Conservation (phyloP, 1,140 invertebrate genomes). For the Penaeus chinensis region DNA sequence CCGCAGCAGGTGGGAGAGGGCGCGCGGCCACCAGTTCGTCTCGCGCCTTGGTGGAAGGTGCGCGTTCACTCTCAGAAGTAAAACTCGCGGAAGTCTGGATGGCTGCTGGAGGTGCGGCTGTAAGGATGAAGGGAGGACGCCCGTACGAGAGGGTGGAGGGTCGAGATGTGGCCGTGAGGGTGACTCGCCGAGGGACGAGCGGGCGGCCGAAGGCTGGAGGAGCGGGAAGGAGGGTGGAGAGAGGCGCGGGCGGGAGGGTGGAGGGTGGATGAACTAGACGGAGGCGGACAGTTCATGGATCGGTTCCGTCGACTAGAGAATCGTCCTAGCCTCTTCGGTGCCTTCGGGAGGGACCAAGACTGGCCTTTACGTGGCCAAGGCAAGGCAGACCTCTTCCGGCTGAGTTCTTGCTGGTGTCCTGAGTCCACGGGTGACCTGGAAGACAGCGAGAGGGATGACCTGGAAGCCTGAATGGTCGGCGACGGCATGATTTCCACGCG, state of each 20-base stretch:
- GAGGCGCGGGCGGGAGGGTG: neutral
- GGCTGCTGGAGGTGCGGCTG: constrained; percentile 30
- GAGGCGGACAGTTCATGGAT: constrained; percentile 14
- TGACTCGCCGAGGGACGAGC: too few relatives aligned
- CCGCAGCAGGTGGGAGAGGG: neutral
- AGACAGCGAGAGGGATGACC: constrained; percentile 2
- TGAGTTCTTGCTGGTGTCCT: neutral
- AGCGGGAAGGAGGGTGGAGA: constrained; percentile 16
- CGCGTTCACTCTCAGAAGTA: constrained; percentile 27
- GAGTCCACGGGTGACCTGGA: constrained; percentile 35
- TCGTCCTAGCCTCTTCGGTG: constrained; percentile 41
- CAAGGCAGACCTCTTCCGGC: constrained; percentile 1
- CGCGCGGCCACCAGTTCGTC: neutral
- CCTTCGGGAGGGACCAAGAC: constrained; percentile 32
- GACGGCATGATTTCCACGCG: constrained; percentile 12
- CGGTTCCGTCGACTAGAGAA: constrained; percentile 50
- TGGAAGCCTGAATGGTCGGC: constrained; percentile 5
- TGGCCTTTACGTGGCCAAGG: constrained; percentile 31
- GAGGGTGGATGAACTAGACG: neutral
- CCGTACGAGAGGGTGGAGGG: neutral
- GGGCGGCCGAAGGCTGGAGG: constrained; percentile 1
- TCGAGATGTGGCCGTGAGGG: neutral
- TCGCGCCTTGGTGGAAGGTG: neutral
- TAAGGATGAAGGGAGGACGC: neutral
- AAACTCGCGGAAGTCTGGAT: constrained; percentile 50